These are phyloP conservation scores for Drosophila ezoana DNA, from an alignment of 2,888 invertebrate genomes.

Conservation along the genomic window DNA sequence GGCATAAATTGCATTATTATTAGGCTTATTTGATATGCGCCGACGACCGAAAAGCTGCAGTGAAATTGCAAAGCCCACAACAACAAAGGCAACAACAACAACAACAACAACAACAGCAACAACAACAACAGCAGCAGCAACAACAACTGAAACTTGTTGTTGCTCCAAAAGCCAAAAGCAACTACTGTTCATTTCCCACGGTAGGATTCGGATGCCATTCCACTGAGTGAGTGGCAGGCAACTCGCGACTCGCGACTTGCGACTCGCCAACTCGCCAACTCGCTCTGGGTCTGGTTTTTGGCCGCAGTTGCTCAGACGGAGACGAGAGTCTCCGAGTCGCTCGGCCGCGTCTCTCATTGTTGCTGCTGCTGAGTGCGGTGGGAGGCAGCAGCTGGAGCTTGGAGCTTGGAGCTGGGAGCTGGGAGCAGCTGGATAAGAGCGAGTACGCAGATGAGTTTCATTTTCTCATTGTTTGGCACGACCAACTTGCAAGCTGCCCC, in stretches of 20 bases:
- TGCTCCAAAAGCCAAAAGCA: constrained; percentile 70
- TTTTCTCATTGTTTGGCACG: constrained; percentile 76
- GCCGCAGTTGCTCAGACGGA: constrained; percentile 7
- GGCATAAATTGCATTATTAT: constrained; percentile 79
- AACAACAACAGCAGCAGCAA: constrained; percentile 24
- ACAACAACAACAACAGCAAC: constrained; percentile 26
- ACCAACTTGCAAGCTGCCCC: constrained; percentile 45
- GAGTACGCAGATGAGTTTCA: constrained; percentile 73
- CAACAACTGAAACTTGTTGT: constrained; percentile 65
- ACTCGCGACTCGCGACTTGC: constrained; percentile 43
- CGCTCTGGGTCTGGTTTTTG: constrained; percentile 36
- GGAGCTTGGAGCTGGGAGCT: constrained; percentile 17
- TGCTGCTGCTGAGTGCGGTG: constrained; percentile 47
- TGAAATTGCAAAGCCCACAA: constrained; percentile 72
- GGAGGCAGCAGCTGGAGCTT: constrained; percentile 28
- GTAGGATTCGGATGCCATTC: constrained; percentile 81
- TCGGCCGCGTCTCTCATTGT: constrained; percentile 49
- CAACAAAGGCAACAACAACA: constrained; percentile 45
- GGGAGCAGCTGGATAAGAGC: constrained; percentile 54
- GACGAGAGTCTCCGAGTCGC: constrained; percentile 19
- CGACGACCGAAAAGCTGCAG: constrained; percentile 71
- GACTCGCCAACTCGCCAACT: constrained; percentile 34
- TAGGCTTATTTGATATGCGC: constrained; percentile 78
- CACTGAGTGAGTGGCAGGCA: constrained; percentile 72
- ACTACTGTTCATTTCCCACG: constrained; percentile 85